Percentiles rank a stretch among this genome's conserved stretches.
These are phyloP conservation scores for Colaptes auratus DNA, from an alignment of 2,113 vertebrate species.

Conservation along the genomic window DNA sequence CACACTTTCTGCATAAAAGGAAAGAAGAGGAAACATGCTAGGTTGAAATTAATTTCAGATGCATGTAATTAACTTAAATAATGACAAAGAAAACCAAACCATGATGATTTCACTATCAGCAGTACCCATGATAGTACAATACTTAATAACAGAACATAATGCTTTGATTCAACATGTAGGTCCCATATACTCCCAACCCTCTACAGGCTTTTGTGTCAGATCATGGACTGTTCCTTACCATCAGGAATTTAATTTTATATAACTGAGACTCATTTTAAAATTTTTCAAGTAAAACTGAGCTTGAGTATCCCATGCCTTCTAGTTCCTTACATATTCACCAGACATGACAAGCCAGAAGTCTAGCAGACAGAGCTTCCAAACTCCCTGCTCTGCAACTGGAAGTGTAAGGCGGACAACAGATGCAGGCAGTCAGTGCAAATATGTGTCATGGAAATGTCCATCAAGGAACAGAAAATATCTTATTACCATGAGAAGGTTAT, in stretches of 20 bases:
- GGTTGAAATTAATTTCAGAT: not conserved
- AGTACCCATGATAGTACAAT: not conserved
- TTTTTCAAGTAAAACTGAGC: not conserved
- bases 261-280: not conserved
- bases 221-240: not conserved
- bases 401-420: not conserved
- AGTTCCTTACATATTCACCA: not conserved
- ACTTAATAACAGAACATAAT: not conserved
- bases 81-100: not conserved
- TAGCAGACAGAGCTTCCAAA: not conserved
- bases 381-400: not conserved
- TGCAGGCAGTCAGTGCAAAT: not conserved
- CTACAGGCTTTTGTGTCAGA: not conserved
- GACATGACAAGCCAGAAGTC: not conserved
- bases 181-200: not conserved
- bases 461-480: not conserved
- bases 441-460: not conserved
- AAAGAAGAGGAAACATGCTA: not conserved
- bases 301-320: not conserved
- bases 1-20: not conserved
- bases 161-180: not conserved
- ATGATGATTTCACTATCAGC: not conserved
- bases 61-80: not conserved
- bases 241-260: not conserved
- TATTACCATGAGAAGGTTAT: not conserved